Percentiles rank a stretch among this genome's conserved stretches.
These are phyloP conservation scores for Platysteira castanea DNA, from an alignment of 2,113 vertebrate genomes.

Conservation along the genomic window DNA sequence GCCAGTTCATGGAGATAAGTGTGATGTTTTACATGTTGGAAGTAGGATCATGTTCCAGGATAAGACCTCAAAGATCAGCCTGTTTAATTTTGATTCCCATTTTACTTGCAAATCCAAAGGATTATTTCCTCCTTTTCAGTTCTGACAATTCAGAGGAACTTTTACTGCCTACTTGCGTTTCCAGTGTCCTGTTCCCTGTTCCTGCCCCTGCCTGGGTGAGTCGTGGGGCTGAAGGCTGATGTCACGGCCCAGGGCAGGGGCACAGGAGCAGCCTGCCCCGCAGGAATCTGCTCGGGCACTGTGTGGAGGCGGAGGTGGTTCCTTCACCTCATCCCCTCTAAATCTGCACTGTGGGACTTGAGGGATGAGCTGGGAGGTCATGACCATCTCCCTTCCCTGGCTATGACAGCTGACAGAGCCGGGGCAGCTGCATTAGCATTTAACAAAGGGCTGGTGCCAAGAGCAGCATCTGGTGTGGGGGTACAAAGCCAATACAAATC, in stretches of 20 bases:
- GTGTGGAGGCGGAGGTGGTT: not conserved
- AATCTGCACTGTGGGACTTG: not conserved
- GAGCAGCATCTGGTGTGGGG: not conserved
- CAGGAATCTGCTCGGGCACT: rapidly evolving
- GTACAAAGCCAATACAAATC: not conserved
- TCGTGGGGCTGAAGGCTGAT: rapidly evolving
- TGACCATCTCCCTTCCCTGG: not conserved
- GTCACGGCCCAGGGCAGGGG: not conserved
- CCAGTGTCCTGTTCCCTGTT: not conserved
- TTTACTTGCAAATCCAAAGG: not conserved
- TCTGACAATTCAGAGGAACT: not conserved
- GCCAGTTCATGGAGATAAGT: not conserved
- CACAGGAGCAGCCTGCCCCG: not conserved
- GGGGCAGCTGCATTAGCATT: not conserved
- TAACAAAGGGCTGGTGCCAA: not conserved
- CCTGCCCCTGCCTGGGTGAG: not conserved
- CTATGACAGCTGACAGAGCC: not conserved
- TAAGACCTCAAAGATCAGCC: not conserved
- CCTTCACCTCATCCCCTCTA: not conserved
- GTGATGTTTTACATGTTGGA: not conserved
- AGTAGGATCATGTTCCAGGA: not conserved
- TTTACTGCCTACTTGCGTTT: not conserved
- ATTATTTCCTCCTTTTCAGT: not conserved
- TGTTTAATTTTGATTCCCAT: not conserved
- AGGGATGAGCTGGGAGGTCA: not conserved